phyloP scores from a whole-genome alignment of 2,888 invertebrate species.

The Tetropium fuscum region DNA sequence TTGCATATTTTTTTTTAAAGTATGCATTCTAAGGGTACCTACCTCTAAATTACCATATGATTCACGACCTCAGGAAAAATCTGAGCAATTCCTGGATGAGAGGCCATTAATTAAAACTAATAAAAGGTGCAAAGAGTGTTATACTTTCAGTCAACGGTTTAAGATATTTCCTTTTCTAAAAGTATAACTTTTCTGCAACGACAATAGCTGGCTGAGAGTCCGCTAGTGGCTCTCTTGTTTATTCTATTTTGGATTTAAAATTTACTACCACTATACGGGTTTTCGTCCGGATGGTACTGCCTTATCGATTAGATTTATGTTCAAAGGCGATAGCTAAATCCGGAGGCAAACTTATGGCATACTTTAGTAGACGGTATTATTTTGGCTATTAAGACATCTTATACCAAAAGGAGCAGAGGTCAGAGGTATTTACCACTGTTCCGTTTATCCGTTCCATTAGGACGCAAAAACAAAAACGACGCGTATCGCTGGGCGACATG shows the following conservation, averaged over 20 bases:
- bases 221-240: no score
- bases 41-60: no score
- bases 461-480: neutral
- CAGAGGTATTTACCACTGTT: neutral
- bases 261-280: conserved; percentile 34
- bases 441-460: neutral
- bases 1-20: no score
- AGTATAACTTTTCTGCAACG: neutral
- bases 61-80: no score
- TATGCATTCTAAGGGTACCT: no score
- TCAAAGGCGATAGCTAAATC: conserved; percentile 34
- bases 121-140: no score
- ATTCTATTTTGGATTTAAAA: conserved; percentile 26
- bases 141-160: no score
- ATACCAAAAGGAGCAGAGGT: neutral
- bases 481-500: neutral
- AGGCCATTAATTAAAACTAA: no score
- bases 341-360: conserved; percentile 14
- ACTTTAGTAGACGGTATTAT: conserved; percentile 19
- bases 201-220: neutral
- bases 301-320: conserved; percentile 46
- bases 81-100: no score
- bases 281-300: conserved; percentile 34
- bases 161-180: neutral
- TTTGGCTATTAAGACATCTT: conserved; percentile 1